A percentile compares a stretch with the other conserved stretches of the same genome.
Conservation (phyloP, 2,888 invertebrate genomes). For the Agrotis ipsilon region DNA sequence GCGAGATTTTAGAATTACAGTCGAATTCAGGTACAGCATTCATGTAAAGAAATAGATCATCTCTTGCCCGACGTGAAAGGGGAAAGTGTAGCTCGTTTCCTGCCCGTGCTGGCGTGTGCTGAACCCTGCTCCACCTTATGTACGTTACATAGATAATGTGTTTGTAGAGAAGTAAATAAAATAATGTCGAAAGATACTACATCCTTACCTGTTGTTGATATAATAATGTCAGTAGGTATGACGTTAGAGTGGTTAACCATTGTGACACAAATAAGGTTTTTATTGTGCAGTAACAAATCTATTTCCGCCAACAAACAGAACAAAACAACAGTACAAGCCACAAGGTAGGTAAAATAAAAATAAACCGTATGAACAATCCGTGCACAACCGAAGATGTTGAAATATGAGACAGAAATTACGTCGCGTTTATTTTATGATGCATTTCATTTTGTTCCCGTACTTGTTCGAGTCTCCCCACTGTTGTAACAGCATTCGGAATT, state of each 20-base stretch:
- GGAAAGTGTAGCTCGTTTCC: conserved; percentile 67
- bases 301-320: conserved; percentile 25
- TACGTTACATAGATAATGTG: background rate
- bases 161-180: conserved; percentile 30
- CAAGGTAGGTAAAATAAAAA: conserved; percentile 55
- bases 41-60: conserved; percentile 67
- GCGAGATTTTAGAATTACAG: conserved; percentile 52
- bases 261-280: conserved; percentile 29
- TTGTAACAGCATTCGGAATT: conserved; percentile 82
- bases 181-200: conserved; percentile 4
- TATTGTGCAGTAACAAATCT: conserved; percentile 30
- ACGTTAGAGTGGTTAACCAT: background rate
- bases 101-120: conserved; percentile 55
- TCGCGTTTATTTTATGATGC: conserved; percentile 78
- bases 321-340: conserved; percentile 55
- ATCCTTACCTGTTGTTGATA: background rate
- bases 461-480: conserved; percentile 70
- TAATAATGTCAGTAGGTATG: conserved; percentile 4
- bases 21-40: conserved; percentile 60
- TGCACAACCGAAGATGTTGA: conserved; percentile 57
- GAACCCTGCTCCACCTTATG: conserved; percentile 23
- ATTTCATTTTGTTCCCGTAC: conserved; percentile 77
- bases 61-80: conserved; percentile 64
- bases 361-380: conserved; percentile 43
- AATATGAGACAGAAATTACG: conserved; percentile 66